These are phyloP conservation scores for Phacellophora camtschatica DNA, from an alignment of 30 jellyfish, hydroid and myxozoan species.

Conservation along the genomic window DNA sequence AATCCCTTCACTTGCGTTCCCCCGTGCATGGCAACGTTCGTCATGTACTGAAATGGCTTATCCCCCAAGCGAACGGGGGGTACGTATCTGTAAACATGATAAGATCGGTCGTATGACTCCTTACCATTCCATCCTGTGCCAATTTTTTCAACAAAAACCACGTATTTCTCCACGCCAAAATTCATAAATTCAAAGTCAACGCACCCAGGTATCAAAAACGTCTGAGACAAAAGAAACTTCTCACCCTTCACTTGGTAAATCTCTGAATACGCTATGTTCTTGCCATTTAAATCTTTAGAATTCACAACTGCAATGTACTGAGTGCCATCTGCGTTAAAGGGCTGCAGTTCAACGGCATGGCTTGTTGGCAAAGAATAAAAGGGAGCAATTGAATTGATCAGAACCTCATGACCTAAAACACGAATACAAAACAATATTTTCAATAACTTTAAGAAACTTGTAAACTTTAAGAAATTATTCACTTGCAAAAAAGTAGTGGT, in stretches of 20 bases:
- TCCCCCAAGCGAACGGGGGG: constrained; percentile 2
- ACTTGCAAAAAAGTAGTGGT: too few species aligned
- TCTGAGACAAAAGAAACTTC: constrained; percentile 35
- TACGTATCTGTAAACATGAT: constrained; percentile 33
- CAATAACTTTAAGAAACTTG: too few species aligned
- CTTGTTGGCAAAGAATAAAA: constrained; percentile 37
- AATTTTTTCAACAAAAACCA: constrained; percentile 56
- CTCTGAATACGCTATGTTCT: constrained; percentile 26
- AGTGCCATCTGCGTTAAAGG: constrained; percentile 53
- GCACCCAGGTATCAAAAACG: constrained; percentile 69
- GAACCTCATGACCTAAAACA: constrained; percentile 53
- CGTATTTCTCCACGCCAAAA: constrained; percentile 54
- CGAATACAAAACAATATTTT: too few species aligned
- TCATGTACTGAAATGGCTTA: constrained; percentile 33
- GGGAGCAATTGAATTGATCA: constrained; percentile 64
- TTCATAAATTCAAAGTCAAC: constrained; percentile 73
- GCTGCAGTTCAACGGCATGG: constrained; percentile 65
- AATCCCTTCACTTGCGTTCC: constrained; percentile 75
- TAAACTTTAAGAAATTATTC: too few species aligned
- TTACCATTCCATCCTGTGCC: constrained; percentile 60
- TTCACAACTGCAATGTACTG: constrained; percentile 85
- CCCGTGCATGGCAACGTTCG: constrained; percentile 63
- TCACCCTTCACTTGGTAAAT: constrained; percentile 26
- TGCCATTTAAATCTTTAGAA: too few species aligned
- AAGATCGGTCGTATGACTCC: constrained; percentile 22